A percentile compares a stretch with the other conserved stretches of the same genome.
phyloP scores from a whole-genome alignment of 2,888 invertebrate species.

The Pharmacophagus antenor region DNA sequence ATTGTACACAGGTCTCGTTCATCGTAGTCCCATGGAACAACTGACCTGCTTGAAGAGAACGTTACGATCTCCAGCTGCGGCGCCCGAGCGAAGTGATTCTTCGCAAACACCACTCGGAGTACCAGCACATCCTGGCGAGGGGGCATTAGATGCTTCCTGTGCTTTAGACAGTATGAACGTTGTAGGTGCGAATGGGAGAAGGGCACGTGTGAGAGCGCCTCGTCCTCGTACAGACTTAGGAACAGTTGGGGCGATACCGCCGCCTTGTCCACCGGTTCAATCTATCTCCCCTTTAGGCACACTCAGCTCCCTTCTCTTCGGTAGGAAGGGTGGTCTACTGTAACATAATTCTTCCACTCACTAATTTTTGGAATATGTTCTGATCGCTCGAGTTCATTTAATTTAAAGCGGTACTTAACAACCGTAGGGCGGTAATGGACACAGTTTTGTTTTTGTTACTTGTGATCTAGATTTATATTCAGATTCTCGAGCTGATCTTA shows the following conservation, averaged over 20 bases:
- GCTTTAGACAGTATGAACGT: slow-evolving; percentile 29
- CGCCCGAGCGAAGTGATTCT: slow-evolving; percentile 50
- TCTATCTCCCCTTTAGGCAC: slow-evolving; percentile 83
- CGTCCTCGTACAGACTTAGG: slow-evolving; percentile 66
- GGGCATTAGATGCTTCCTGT: slow-evolving; percentile 68
- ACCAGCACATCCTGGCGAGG: slow-evolving; percentile 82
- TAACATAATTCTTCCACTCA: slow-evolving; percentile 38
- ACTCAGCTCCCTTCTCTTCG: slow-evolving; percentile 89
- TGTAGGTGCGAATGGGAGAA: slow-evolving; percentile 50
- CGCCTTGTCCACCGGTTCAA: slow-evolving; percentile 48
- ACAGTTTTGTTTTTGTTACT: slow-evolving; percentile 42
- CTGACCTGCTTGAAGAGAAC: slow-evolving; percentile 85
- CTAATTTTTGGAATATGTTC: neutral
- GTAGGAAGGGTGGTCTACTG: slow-evolving; percentile 91
- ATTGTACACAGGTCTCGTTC: slow-evolving; percentile 82
- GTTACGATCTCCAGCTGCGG: slow-evolving; percentile 65
- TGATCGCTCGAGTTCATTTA: slow-evolving; percentile 18
- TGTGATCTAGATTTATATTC: slow-evolving; percentile 49
- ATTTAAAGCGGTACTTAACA: slow-evolving; percentile 8
- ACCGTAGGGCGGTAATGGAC: slow-evolving; percentile 25
- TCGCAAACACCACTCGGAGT: slow-evolving; percentile 74
- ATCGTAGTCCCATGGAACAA: slow-evolving; percentile 89
- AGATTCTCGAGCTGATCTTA: slow-evolving; percentile 37
- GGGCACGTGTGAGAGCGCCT: slow-evolving; percentile 67
- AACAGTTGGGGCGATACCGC: slow-evolving; percentile 58